These are phyloP conservation scores for Crioceris asparagi DNA, from an alignment of 2,888 invertebrate genomes.

Conservation along the genomic window DNA sequence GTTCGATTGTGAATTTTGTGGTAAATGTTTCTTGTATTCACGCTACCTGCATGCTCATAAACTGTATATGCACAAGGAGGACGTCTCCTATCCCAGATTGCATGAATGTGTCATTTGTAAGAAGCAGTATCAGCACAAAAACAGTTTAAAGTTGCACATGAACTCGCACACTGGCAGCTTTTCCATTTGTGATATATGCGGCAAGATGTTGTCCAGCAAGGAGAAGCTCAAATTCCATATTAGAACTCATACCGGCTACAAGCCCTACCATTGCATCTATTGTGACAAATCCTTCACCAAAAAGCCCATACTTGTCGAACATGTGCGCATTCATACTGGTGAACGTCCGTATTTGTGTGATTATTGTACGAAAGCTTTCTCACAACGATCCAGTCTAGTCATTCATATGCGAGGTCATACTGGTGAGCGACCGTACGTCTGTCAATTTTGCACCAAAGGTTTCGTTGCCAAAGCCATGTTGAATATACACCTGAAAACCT, in stretches of 20 bases:
- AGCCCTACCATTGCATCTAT: constrained; percentile 33
- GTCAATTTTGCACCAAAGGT: constrained; percentile 48
- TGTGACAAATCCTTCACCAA: constrained; percentile 37
- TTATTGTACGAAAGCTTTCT: constrained; percentile 51
- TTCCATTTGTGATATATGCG: constrained; percentile 49
- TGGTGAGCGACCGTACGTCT: constrained; percentile 50
- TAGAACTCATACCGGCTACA: constrained; percentile 34
- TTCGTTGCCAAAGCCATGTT: constrained; percentile 53
- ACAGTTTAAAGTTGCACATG: constrained; percentile 37
- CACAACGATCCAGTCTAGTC: constrained; percentile 51
- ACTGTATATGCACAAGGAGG: constrained; percentile 32
- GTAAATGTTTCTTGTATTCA: constrained; percentile 41
- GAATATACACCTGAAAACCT: constrained; percentile 49
- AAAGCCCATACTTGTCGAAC: constrained; percentile 34
- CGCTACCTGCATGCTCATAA: constrained; percentile 35
- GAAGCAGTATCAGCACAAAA: constrained; percentile 36
- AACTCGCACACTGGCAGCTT: constrained; percentile 42
- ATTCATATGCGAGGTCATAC: constrained; percentile 55
- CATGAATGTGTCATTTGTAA: constrained; percentile 37
- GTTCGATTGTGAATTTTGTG: constrained; percentile 44
- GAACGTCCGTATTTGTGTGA: constrained; percentile 41
- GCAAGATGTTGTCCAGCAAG: constrained; percentile 43
- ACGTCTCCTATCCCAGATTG: constrained; percentile 25
- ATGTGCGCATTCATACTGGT: constrained; percentile 35
- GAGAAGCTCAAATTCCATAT: constrained; percentile 42